phyloP scores from a whole-genome alignment of 2,888 invertebrate species.

The Aphodius granarius region DNA sequence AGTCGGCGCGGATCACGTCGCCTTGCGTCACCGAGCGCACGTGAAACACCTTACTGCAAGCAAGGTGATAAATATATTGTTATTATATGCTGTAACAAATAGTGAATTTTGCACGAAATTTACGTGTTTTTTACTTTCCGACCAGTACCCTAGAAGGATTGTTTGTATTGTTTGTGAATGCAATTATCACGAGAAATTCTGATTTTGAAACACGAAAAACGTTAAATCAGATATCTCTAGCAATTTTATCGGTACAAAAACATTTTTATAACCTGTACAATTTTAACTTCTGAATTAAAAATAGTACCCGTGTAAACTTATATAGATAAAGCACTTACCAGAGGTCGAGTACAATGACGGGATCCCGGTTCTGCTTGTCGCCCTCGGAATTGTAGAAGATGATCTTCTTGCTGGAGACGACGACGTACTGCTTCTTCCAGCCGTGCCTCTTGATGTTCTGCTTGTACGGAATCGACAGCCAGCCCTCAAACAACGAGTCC shows the following conservation, averaged over 20 bases:
- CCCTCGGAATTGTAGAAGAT: constrained; percentile 95
- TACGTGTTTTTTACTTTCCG: no score
- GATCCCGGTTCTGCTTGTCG: constrained; percentile 93
- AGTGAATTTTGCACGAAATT: no score
- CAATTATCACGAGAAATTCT: no score
- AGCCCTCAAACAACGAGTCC: constrained; percentile 88
- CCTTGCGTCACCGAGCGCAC: constrained; percentile 98
- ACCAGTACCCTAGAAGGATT: no score
- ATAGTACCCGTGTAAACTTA: no score
- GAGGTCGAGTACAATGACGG: constrained; percentile 92
- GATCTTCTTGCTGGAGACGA: constrained; percentile 94
- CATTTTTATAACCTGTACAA: no score
- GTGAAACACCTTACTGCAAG: constrained; percentile 93
- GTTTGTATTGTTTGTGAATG: no score
- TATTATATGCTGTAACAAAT: no score
- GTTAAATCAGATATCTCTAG: not conserved
- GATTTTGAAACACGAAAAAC: no score
- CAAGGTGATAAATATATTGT: no score
- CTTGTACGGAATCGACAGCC: constrained; percentile 93
- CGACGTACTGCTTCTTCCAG: constrained; percentile 96
- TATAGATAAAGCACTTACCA: constrained; percentile 66
- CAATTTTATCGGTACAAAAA: not conserved
- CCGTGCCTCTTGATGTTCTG: constrained; percentile 94
- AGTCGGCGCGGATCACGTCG: constrained; percentile 98
- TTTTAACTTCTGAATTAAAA: no score